Evolutionary conservation across 2,888 invertebrate species (phyloP), one percentile per base, ranked within the genome.

Genomic region (Glyphotaelius pellucidus): DNA sequence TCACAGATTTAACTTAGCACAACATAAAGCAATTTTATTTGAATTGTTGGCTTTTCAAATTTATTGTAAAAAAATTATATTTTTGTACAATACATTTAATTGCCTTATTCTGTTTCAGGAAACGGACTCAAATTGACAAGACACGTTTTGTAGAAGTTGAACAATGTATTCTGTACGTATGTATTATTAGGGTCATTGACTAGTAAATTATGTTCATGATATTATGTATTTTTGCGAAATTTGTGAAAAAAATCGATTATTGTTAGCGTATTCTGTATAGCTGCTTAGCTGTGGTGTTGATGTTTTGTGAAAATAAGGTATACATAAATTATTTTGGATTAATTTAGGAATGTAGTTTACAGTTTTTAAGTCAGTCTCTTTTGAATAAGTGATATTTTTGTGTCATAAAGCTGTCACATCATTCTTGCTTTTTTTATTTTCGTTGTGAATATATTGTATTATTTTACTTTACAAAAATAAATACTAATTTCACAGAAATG

Each of bases 121-220:
- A 90, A 93, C 93, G 35, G 93, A 93, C 87, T 92, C 93, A 14
- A 93, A 92, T 87, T 93, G 92, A 93, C 67, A 67, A 67, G 67
- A 67, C 67, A 67, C 67, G 67, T 67, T 67, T 67, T 25, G 67
- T 67, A 90, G 86, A 86, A 42, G 83, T 83, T 83, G 32, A 83
- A 38, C 38, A 25, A 83, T 83, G 83, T 83, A 83, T 32, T 35
- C 15, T 83, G 83, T 35, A 83, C 25, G 67, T 83, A 35, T 35
- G 83, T 83, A 38, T 83, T 83, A 83, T 35, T 83, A 25, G 67
- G 25, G 25, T 67, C 25, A 35, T 83, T 83, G 25, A 83, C 19
- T 83, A 83, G 87, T 67, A 52, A 87, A 87, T 52, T 87, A 31
- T 67, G 87, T 87, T 42, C 42, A 87, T 87, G 47, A 52, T 52